Evolutionary conservation across 2,797 vertebrate species (phyloP), one percentile per base, ranked within the genome.

Genomic region (Chelon labrosus): DNA sequence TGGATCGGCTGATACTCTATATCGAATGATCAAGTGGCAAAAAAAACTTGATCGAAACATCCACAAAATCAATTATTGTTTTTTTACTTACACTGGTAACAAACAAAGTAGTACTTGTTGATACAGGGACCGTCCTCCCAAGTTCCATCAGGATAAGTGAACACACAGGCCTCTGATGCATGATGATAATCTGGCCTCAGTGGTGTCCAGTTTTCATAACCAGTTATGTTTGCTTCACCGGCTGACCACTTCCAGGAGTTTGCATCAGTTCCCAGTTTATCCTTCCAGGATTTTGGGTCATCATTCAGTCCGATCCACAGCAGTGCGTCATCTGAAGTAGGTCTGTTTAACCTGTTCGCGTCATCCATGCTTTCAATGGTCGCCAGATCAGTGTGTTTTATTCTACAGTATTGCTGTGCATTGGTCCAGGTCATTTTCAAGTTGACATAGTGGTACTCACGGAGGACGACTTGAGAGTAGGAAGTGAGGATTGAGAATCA

Each of bases 241-340:
- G 44, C 50, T 10, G 73, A 87, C 73, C 77, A 83, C 64, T 55
- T 80, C 77, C 80, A 85, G 17, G 77, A 83, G 62, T 76, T 76
- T 3, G 20, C 0, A 1, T 78, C 61, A 3, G 41, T 64, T 12
- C 60, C 39, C 67, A 72, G 25, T 1, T 1, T 25, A 9, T 0
- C 27, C 49, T 7, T 60, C 80, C 83, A 87, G 47, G 19, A 55
- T 0, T 35, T 9, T 2, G 73, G 60, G 17, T 81, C 47, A 52
- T 79, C 80, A 1, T 0, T 1, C 19, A 85, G 39, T 16, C 85
- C 80, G 1, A 85, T 81, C 80, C 80, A 87, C 3, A 19, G 10
- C 4, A 1, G 0, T 12, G 19, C 0, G 9, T 14, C 5, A 1
- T 5, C 2, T 0, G 0, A 1, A 11, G 0, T 1, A 0, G 47